These are phyloP conservation scores for Eumaeus atala DNA, from an alignment of 1,140 invertebrate species.

Conservation along the genomic window DNA sequence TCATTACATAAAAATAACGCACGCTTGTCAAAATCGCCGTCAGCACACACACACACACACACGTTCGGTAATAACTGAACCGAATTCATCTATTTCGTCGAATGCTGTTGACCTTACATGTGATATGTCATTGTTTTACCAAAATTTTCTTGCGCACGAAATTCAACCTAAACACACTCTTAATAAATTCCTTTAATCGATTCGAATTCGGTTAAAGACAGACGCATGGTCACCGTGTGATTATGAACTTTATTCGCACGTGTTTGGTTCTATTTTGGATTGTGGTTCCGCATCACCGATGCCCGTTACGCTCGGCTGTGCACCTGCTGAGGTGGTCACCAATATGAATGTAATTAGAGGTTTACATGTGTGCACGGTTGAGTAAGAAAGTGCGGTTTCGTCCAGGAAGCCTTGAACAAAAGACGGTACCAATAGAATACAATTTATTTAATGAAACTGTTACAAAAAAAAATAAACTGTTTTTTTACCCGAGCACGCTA, in stretches of 20 bases:
- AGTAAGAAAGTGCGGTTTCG: constrained; percentile 48
- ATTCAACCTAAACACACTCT: constrained; percentile 31
- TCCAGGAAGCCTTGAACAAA: constrained; percentile 43
- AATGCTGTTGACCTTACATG: constrained; percentile 56
- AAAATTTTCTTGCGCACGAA: constrained; percentile 29
- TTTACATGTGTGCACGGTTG: constrained; percentile 40
- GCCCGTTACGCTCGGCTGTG: constrained; percentile 44
- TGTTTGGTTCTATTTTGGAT: constrained; percentile 22
- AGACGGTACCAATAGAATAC: constrained; percentile 17
- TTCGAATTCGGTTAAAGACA: constrained; percentile 29
- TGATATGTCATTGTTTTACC: constrained; percentile 43
- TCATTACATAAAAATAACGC: too few relatives aligned
- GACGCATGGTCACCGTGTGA: constrained; percentile 2
- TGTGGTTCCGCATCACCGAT: constrained; percentile 42
- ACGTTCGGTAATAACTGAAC: constrained; percentile 45
- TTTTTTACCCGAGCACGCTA: too few relatives aligned
- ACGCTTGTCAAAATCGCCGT: neutral
- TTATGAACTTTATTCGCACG: constrained; percentile 16
- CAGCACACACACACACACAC: too few relatives aligned
- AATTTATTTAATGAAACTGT: constrained; percentile 5
- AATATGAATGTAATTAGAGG: constrained; percentile 63
- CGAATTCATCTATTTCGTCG: constrained; percentile 42
- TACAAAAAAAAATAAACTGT: neutral
- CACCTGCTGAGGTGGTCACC: constrained; percentile 58
- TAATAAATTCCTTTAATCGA: constrained; percentile 41